Evolutionary conservation across 1,140 invertebrate genomes (phyloP).

Genomic region (Drosophila elegans): DNA sequence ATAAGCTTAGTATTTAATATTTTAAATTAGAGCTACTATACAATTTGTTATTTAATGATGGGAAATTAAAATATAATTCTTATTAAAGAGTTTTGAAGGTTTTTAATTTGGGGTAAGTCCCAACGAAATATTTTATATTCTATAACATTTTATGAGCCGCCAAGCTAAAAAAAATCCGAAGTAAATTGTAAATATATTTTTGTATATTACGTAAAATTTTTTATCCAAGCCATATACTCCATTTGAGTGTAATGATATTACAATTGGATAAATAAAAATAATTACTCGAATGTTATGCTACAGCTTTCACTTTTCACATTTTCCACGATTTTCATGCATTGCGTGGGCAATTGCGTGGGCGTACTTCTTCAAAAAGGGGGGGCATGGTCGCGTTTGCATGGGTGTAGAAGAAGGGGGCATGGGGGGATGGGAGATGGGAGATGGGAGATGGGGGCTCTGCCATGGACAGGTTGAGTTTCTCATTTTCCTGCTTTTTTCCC

Average conservation of each 20-base stretch:
- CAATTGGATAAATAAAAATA: slow-evolving; percentile 63
- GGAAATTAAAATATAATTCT: too few species aligned
- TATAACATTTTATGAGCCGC: too few species aligned
- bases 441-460: background rate
- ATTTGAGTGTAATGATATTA: background rate
- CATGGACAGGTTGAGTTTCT: slow-evolving; percentile 40
- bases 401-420: background rate
- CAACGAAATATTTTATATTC: too few species aligned
- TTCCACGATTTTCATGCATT: slow-evolving; percentile 24
- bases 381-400: slow-evolving; percentile 3
- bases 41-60: too few species aligned
- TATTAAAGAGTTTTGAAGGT: too few species aligned
- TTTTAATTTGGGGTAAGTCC: too few species aligned
- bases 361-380: slow-evolving; percentile 10
- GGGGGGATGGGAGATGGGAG: background rate
- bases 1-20: background rate
- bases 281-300: slow-evolving; percentile 78
- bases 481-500: slow-evolving; percentile 14
- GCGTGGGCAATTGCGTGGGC: slow-evolving; percentile 56
- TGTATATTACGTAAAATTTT: background rate
- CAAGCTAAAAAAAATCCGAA: too few species aligned
- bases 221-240: background rate
- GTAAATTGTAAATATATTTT: too few species aligned
- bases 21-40: background rate
- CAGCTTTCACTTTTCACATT: slow-evolving; percentile 80